phyloP scores from a whole-genome alignment of 2,113 vertebrate species.

The Calyptommatus sinebrachiatus region DNA sequence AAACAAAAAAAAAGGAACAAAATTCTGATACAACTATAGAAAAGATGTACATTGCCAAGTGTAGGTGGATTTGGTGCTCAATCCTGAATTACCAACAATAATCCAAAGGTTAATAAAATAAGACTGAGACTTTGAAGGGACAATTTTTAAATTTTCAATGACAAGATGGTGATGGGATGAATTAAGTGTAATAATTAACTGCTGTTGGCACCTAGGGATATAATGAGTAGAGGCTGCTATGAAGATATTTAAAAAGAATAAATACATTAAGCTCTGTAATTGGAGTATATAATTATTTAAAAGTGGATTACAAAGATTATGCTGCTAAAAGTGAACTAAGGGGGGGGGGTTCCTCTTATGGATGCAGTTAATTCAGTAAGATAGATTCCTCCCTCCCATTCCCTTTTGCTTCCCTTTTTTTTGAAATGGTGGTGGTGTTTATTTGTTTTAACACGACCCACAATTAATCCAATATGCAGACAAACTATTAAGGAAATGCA shows the following conservation, averaged over 20 bases:
- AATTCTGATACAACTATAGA: not conserved
- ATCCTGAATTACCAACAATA: not conserved
- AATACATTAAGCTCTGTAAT: not conserved
- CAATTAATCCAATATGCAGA: constrained; percentile 51
- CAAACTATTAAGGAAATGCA: constrained; percentile 47
- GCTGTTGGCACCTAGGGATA: not conserved
- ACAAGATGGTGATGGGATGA: not conserved
- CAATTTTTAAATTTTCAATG: constrained; percentile 5
- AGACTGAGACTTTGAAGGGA: not conserved
- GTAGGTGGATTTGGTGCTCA: too few relatives aligned
- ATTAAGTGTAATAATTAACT: constrained; percentile 21
- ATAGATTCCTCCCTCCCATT: not conserved
- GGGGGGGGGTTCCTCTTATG: constrained; percentile 11
- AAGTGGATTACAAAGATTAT: constrained; percentile 39
- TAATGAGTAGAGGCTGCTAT: not conserved
- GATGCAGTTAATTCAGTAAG: constrained; percentile 35
- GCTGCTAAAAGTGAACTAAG: constrained; percentile 35
- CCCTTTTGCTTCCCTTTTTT: too few relatives aligned
- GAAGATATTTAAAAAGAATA: constrained; percentile 16
- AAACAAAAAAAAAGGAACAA: not conserved
- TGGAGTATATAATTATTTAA: constrained; percentile 22
- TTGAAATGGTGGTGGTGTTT: too few relatives aligned
- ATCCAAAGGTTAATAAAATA: not conserved
- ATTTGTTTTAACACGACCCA: constrained; percentile 16
- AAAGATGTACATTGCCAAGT: not conserved